Conservation (phyloP, 2,888 invertebrate species). For the Strigamia crassipes region DNA sequence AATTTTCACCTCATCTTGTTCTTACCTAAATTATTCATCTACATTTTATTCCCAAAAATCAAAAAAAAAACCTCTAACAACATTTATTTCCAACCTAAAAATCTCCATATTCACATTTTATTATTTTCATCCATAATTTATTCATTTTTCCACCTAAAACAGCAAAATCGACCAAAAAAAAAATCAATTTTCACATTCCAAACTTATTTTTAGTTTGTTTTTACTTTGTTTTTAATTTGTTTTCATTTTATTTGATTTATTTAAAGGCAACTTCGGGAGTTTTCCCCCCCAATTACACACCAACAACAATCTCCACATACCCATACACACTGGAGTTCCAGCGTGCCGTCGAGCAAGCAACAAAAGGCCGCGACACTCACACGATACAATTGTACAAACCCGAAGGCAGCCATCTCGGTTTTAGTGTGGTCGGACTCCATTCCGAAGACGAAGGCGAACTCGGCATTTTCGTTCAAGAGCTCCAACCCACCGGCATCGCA, state of each 20-base stretch:
- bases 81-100: no score
- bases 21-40: no score
- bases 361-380: constrained; percentile 66
- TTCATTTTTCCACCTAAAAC: no score
- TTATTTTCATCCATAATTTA: no score
- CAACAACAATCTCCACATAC: constrained; percentile 52
- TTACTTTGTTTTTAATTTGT: neutral
- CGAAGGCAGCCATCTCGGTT: constrained; percentile 70
- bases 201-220: neutral
- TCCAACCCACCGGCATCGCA: constrained; percentile 69
- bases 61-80: no score
- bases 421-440: constrained; percentile 68
- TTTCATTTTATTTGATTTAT: neutral
- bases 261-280: neutral
- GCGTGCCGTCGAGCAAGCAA: constrained; percentile 64
- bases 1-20: no score
- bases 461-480: constrained; percentile 71
- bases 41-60: no score
- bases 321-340: constrained; percentile 65
- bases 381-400: constrained; percentile 68
- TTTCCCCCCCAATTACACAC: constrained; percentile 50
- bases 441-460: constrained; percentile 68
- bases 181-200: neutral
- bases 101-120: no score
- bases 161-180: no score